Conservation (phyloP, 2,888 invertebrate species). For the Carabus problematicus region DNA sequence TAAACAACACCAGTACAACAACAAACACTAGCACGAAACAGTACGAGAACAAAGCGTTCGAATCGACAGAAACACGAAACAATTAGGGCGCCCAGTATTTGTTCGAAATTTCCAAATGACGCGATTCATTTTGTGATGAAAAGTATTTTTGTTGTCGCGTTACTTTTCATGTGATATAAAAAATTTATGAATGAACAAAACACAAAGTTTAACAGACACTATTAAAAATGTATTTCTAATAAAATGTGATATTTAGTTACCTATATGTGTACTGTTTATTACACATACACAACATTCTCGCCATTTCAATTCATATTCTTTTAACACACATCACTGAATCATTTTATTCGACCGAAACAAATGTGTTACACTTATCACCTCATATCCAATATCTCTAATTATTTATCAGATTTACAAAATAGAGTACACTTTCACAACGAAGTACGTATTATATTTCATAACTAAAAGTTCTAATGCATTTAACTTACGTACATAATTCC, state of each 20-base stretch:
- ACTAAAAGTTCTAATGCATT: too few species aligned
- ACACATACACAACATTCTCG: too few species aligned
- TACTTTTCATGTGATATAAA: slow-evolving; percentile 34
- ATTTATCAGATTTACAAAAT: too few species aligned
- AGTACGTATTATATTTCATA: too few species aligned
- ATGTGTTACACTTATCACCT: too few species aligned
- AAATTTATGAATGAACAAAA: slow-evolving; percentile 12
- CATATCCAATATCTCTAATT: too few species aligned
- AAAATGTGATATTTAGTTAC: slow-evolving; percentile 42
- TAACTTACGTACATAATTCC: too few species aligned
- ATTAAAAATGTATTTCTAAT: slow-evolving; percentile 30
- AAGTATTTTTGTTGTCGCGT: slow-evolving; percentile 32
- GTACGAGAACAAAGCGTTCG: slow-evolving; percentile 38
- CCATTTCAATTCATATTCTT: too few species aligned
- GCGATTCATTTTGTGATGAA: slow-evolving; percentile 16
- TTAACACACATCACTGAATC: too few species aligned
- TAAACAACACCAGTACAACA: slow-evolving; percentile 9
- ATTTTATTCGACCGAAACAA: too few species aligned
- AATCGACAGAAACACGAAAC: slow-evolving; percentile 20
- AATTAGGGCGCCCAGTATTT: neutral
- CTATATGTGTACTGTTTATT: slow-evolving; percentile 25
- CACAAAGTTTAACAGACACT: slow-evolving; percentile 4
- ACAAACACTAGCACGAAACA: slow-evolving; percentile 13
- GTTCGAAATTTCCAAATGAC: slow-evolving; percentile 1
- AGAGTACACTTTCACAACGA: too few species aligned